phyloP scores from a whole-genome alignment of 2,113 vertebrate species.

The Stercorarius parasiticus region DNA sequence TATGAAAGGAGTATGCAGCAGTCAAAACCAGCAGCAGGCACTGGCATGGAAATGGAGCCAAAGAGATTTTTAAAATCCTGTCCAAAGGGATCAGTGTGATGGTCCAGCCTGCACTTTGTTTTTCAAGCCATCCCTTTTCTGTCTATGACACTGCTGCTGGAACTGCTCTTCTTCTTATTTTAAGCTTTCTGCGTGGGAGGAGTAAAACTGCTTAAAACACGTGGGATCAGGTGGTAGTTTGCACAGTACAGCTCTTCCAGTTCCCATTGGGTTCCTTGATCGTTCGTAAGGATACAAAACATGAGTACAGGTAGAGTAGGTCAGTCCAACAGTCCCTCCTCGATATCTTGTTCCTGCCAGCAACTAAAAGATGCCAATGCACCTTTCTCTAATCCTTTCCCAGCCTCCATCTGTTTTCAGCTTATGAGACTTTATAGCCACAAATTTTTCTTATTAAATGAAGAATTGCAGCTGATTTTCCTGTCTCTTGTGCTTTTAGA shows the following conservation, averaged over 20 bases:
- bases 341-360: background rate
- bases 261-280: background rate
- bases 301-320: background rate
- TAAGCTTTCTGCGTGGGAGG: background rate
- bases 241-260: background rate
- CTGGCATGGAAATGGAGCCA: background rate
- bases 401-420: background rate
- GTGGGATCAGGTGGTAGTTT: background rate
- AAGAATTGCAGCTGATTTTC: background rate
- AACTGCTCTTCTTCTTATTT: background rate
- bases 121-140: background rate
- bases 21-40: background rate
- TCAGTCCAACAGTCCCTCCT: background rate
- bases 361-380: background rate
- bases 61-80: background rate
- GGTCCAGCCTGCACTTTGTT: background rate
- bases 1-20: background rate
- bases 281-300: background rate
- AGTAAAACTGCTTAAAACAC: background rate
- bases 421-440: background rate
- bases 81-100: background rate
- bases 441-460: background rate
- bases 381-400: background rate
- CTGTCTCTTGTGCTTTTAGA: constrained; percentile 56
- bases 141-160: background rate